Percentiles rank a stretch among this genome's conserved stretches.
Conservation (phyloP, 2,113 vertebrate genomes). For the Shinisaurus crocodilurus region DNA sequence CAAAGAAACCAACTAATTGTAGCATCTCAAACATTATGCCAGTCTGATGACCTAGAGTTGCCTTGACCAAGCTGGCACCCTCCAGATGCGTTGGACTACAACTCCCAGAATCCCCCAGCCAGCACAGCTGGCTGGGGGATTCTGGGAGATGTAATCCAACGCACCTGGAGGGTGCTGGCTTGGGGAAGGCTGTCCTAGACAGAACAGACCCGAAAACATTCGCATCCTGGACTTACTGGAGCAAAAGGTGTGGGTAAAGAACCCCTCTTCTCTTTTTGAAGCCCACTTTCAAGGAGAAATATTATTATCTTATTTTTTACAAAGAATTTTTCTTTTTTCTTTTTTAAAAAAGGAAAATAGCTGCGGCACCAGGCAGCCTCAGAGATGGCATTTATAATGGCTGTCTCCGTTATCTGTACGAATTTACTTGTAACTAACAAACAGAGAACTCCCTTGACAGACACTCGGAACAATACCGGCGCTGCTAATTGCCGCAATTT, state of each 20-base stretch:
- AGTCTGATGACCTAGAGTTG: too few species aligned
- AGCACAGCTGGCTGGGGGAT: too few species aligned
- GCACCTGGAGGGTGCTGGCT: too few species aligned
- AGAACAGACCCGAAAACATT: not conserved
- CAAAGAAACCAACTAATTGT: too few species aligned
- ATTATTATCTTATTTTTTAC: not conserved
- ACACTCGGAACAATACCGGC: constrained; percentile 71
- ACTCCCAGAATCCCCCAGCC: too few species aligned
- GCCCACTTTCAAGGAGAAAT: constrained; percentile 4
- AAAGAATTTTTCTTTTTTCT: not conserved
- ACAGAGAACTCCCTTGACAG: constrained; percentile 60
- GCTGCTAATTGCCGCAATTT: constrained; percentile 76
- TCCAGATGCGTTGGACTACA: too few species aligned
- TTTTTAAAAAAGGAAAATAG: not conserved
- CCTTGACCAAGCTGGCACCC: too few species aligned
- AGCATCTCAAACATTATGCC: too few species aligned
- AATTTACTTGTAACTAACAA: constrained; percentile 54
- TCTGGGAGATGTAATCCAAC: too few species aligned
- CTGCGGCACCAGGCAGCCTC: not conserved
- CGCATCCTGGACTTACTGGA: not conserved
- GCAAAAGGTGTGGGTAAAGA: not conserved
- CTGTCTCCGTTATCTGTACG: constrained; percentile 33
- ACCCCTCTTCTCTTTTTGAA: not conserved
- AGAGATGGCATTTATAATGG: constrained; percentile 14
- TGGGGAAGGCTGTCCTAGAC: not conserved